Conservation (phyloP, 2,888 invertebrate genomes). For the Phaonia tiefii region DNA sequence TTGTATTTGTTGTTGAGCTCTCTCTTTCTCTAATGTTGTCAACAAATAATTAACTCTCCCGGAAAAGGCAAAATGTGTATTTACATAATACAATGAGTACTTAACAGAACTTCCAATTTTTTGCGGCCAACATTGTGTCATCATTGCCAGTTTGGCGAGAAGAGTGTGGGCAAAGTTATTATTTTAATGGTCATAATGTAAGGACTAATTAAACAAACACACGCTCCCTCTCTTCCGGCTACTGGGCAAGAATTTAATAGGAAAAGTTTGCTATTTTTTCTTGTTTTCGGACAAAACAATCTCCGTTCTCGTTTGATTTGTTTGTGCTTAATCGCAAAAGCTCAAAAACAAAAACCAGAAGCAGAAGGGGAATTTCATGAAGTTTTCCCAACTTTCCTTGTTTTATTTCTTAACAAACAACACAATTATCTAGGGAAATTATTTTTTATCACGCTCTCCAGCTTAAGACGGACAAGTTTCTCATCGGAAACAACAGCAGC, state of each 20-base stretch:
- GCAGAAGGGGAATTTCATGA: background rate
- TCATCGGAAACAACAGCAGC: slow-evolving; percentile 13
- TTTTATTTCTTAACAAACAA: slow-evolving; percentile 49
- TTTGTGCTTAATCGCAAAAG: background rate
- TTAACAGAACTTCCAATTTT: slow-evolving; percentile 41
- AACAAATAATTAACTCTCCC: slow-evolving; percentile 61
- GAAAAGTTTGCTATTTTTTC: slow-evolving; percentile 11
- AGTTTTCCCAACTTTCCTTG: slow-evolving; percentile 27
- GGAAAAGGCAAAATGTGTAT: slow-evolving; percentile 35
- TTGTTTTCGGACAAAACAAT: slow-evolving; percentile 10
- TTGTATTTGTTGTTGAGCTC: slow-evolving; percentile 50
- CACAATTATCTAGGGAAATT: slow-evolving; percentile 78
- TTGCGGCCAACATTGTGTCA: background rate
- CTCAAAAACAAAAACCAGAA: background rate
- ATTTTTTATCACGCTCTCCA: slow-evolving; percentile 75
- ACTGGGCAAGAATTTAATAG: slow-evolving; percentile 12
- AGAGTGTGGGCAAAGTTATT: slow-evolving; percentile 15
- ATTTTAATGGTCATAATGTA: slow-evolving; percentile 34
- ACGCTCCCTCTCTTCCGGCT: background rate
- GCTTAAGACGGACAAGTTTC: slow-evolving; percentile 58
- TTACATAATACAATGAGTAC: slow-evolving; percentile 17
- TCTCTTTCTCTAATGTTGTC: slow-evolving; percentile 35
- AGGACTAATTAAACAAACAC: slow-evolving; percentile 57
- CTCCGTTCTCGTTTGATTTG: slow-evolving; percentile 9
- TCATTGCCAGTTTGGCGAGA: background rate